Percentiles rank a stretch among this genome's conserved stretches.
Conservation (phyloP, 2,888 invertebrate species). For the Dicyrtomina minuta region DNA sequence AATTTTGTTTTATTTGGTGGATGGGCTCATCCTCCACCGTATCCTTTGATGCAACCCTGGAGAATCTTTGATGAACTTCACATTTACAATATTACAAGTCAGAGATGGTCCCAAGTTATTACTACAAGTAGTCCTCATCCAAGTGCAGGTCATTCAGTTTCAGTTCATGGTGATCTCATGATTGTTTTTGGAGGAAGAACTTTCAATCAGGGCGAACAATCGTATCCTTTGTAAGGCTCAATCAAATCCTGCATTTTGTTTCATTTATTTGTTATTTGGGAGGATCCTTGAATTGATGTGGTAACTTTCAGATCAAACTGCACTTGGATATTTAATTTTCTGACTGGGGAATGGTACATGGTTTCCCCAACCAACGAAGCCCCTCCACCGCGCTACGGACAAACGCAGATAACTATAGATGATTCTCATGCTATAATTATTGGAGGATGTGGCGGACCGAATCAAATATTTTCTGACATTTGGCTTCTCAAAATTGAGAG, state of each 20-base stretch:
- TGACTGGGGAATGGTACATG: constrained; percentile 74
- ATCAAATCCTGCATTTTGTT: no score
- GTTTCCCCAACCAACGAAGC: constrained; percentile 62
- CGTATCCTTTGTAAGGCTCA: constrained; percentile 50
- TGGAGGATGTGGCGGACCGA: constrained; percentile 83
- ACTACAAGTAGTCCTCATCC: constrained; percentile 69
- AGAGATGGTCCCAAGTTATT: constrained; percentile 74
- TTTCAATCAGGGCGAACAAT: constrained; percentile 46
- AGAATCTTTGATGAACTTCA: constrained; percentile 90
- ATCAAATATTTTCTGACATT: constrained; percentile 82
- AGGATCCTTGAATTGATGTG: neutral
- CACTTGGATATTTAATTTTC: constrained; percentile 83
- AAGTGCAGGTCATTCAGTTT: constrained; percentile 90
- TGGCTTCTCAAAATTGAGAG: constrained; percentile 71
- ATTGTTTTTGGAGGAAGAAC: constrained; percentile 73
- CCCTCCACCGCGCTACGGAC: constrained; percentile 85
- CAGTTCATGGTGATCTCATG: constrained; percentile 78
- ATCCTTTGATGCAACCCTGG: constrained; percentile 61
- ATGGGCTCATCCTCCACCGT: constrained; percentile 63
- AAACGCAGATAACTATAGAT: constrained; percentile 83
- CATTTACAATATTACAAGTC: constrained; percentile 75
- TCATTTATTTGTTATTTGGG: neutral
- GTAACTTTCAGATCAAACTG: constrained; percentile 68
- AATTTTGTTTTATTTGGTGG: constrained; percentile 88
- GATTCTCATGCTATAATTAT: constrained; percentile 75